phyloP scores from a whole-genome alignment of 2,888 invertebrate genomes.

The Drosophila phalerata region DNA sequence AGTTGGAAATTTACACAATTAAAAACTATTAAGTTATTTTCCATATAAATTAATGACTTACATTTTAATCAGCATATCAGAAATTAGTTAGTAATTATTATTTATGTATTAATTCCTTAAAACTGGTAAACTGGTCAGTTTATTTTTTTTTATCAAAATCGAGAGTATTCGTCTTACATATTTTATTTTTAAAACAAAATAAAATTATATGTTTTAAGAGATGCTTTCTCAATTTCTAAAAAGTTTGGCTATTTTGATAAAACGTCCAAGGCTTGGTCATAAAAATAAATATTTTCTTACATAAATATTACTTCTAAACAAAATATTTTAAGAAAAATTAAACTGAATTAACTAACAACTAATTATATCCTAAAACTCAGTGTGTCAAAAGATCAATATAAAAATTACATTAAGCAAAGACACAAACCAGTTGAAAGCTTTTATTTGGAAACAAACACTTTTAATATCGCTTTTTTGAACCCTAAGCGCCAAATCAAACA shows the following conservation, averaged over 20 bases:
- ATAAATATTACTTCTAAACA: too few species aligned
- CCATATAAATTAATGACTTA: neutral
- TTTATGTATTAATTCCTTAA: neutral
- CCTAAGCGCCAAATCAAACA: neutral
- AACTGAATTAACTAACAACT: too few species aligned
- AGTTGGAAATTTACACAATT: neutral
- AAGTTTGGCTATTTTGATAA: too few species aligned
- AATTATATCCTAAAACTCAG: neutral
- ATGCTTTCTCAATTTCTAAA: too few species aligned
- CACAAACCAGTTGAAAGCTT: constrained; percentile 23
- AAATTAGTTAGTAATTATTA: neutral
- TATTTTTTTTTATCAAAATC: neutral
- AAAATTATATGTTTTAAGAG: neutral
- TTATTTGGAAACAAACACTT: neutral
- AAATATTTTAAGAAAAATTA: too few species aligned
- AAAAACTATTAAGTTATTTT: neutral
- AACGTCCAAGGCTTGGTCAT: too few species aligned
- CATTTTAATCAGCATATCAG: neutral
- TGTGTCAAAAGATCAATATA: neutral
- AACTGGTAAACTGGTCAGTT: neutral
- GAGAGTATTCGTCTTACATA: neutral
- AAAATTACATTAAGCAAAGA: constrained; percentile 14
- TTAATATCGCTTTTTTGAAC: neutral
- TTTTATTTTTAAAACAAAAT: neutral
- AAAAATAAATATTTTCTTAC: too few species aligned